These are phyloP conservation scores for Drosophila obscura DNA, from an alignment of 1,140 invertebrate species.

Conservation along the genomic window DNA sequence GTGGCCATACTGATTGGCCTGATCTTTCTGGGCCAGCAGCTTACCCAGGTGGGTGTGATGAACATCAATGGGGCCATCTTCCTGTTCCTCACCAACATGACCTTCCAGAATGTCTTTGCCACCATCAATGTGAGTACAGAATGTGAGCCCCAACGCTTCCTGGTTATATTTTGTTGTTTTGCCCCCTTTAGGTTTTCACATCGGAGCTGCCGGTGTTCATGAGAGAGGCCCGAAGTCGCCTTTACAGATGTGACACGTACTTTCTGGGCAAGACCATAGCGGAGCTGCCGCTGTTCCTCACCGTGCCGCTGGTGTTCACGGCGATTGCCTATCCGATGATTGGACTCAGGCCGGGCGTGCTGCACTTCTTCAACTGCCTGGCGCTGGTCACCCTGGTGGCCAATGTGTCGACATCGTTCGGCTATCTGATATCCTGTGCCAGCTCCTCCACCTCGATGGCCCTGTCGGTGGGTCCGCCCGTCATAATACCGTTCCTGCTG, in stretches of 20 bases:
- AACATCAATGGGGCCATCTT: conserved; percentile 98
- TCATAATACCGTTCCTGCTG: conserved; percentile 96
- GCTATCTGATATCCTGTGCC: conserved; percentile 95
- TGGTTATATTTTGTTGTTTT: not conserved
- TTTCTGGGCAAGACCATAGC: conserved; percentile 96
- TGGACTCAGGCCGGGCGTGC: conserved; percentile 89
- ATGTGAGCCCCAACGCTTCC: too few species aligned
- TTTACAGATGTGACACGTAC: conserved; percentile 97
- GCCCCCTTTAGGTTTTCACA: conserved; percentile 92
- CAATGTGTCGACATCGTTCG: conserved; percentile 96
- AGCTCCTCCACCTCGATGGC: conserved; percentile 93
- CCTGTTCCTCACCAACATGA: conserved; percentile 96
- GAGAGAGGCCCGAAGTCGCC: conserved; percentile 94
- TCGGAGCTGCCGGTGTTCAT: conserved; percentile 96
- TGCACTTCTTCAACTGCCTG: conserved; percentile 90
- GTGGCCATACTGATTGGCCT: conserved; percentile 93
- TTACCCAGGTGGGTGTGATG: conserved; percentile 95
- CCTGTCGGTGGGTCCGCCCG: conserved; percentile 93
- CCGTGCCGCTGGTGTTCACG: conserved; percentile 93
- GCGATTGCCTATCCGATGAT: conserved; percentile 94
- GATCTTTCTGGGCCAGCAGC: conserved; percentile 93
- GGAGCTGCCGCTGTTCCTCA: conserved; percentile 92
- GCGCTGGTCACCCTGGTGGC: conserved; percentile 92
- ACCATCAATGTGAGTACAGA: conserved; percentile 91
- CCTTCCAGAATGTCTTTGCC: conserved; percentile 95